Base-by-base conservation (phyloP, 1,140 invertebrate species). In the Parapsyche elsis region DNA sequence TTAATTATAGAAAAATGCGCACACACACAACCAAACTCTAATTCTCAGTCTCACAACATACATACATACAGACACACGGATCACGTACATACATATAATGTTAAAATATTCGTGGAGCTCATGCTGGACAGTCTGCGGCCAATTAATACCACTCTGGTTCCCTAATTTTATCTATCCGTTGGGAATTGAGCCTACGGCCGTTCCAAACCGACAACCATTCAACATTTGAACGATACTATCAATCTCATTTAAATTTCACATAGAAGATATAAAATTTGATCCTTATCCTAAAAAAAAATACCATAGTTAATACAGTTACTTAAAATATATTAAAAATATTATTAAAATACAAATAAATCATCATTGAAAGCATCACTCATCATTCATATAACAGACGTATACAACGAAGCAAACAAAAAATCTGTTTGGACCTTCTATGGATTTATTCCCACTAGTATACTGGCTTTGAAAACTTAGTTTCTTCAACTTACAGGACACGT, bases 101-200 rank as follows among this genome's bases (percentile, higher is more conserved):
- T 26, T 12, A 23, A 67, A 67, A 24, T 24, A 23, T 23, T 24
- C 64, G 59, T 21, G n/a, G 1, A 19, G 49, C 16, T 14, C 16
- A 19, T 53, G 12, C 49, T 61, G 64, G 23, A 23, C 64, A 67
- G 64, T 30, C 23, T 24, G 9, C 64, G 21, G 23, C 24, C 23
- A 67, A 67, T 67, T 67, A 67, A 67, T 26, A 67, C 19, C 24
- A 30, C 24, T 24, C 64, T 24, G 21, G 30, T 26, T 67, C 24
- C 64, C 64, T 67, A 67, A 67, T 67, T 67, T 67, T 30, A 67
- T 26, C 21, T 26, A 14, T 67, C 64, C 64, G 12, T 24, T 5
- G 64, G 64, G 64, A 67, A 26, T 67, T 23, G 21, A 67, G 24
- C 21, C 64, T 61, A 21, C 57, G 57, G 57, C 21, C 57, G 16